Conservation (phyloP, 2,888 invertebrate species). For the Coenonympha glycerion region DNA sequence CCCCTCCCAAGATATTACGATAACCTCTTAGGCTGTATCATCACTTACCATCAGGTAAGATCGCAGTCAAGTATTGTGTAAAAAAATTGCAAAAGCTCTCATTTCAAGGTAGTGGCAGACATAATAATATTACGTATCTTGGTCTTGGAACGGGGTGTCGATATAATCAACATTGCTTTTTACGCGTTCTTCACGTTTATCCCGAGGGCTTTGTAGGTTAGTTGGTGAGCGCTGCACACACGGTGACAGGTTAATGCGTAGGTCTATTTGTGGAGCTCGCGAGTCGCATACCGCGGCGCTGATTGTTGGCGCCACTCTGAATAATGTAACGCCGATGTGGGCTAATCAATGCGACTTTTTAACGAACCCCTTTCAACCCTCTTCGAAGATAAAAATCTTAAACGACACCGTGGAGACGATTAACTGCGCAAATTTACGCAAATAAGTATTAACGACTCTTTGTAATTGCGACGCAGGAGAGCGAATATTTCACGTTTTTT, state of each 20-base stretch:
- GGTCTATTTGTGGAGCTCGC: slow-evolving; percentile 47
- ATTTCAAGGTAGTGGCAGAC: slow-evolving; percentile 12
- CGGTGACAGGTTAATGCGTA: slow-evolving; percentile 41
- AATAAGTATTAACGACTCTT: slow-evolving; percentile 27
- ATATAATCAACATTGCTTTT: slow-evolving; percentile 38
- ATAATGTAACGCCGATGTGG: slow-evolving; percentile 55
- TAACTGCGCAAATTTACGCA: slow-evolving; percentile 27
- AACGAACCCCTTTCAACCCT: slow-evolving; percentile 26
- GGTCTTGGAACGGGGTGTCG: slow-evolving; percentile 18
- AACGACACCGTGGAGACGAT: slow-evolving; percentile 24
- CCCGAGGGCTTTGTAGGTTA: slow-evolving; percentile 54
- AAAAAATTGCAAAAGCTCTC: not conserved
- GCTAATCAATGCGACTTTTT: slow-evolving; percentile 56
- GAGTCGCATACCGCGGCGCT: slow-evolving; percentile 39
- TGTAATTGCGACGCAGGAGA: slow-evolving; percentile 21
- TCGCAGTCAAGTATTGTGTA: no score
- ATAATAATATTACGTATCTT: not conserved
- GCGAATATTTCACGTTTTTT: slow-evolving; percentile 17
- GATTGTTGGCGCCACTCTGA: slow-evolving; percentile 61
- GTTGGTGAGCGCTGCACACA: slow-evolving; percentile 45
- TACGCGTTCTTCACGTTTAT: slow-evolving; percentile 31
- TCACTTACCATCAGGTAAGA: no score
- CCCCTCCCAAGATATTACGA: no score
- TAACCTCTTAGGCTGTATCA: no score
- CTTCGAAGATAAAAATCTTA: slow-evolving; percentile 28